Conservation (phyloP, 2,888 invertebrate genomes). For the Congeria kusceri region DNA sequence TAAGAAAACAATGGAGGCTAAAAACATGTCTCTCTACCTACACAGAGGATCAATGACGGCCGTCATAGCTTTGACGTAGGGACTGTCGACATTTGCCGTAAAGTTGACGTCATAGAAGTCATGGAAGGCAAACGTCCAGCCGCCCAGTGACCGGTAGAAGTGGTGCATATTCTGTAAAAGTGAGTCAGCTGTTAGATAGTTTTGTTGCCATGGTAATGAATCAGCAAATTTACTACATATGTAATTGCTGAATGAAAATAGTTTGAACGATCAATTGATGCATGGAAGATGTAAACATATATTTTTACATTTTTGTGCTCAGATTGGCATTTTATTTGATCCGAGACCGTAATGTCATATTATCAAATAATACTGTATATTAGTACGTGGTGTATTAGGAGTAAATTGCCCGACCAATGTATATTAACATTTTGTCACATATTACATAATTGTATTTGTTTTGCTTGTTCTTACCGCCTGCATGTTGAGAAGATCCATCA, state of each 20-base stretch:
- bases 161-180: slow-evolving; percentile 76
- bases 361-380: no score
- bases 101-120: slow-evolving; percentile 77
- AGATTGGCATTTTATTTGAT: no score
- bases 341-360: no score
- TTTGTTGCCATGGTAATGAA: no score
- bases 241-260: no score
- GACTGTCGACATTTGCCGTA: slow-evolving; percentile 71
- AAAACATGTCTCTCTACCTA: not conserved
- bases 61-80: slow-evolving; percentile 67
- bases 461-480: not conserved
- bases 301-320: not conserved
- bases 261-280: no score
- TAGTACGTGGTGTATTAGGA: no score
- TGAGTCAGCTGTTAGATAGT: no score
- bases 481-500: slow-evolving; percentile 80
- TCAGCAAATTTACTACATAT: no score
- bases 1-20: not conserved
- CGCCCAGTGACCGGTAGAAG: slow-evolving; percentile 75
- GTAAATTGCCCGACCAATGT: no score
- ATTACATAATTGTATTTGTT: slow-evolving; percentile 23
- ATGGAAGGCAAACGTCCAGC: slow-evolving; percentile 80
- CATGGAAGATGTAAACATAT: not conserved
- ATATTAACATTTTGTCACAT: no score
- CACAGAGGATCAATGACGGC: slow-evolving; percentile 68